These are phyloP conservation scores for Cirrhinus molitorella DNA, from an alignment of 2,797 vertebrate species.

Conservation along the genomic window DNA sequence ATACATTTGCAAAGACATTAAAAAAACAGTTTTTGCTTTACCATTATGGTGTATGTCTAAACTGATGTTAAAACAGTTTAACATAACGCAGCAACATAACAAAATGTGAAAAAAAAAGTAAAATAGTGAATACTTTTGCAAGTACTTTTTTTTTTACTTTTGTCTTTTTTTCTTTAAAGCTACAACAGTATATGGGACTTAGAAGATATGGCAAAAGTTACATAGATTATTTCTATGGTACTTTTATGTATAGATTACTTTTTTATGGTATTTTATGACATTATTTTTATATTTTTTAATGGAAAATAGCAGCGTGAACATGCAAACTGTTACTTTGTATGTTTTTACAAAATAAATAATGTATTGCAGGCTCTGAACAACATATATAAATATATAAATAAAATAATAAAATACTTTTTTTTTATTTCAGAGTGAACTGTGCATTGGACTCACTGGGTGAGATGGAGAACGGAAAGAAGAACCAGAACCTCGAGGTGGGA, in stretches of 20 bases:
- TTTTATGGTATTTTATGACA: not conserved
- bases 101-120: no score
- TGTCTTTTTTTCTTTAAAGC: not conserved
- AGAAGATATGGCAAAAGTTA: not conserved
- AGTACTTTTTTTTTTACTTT: no score
- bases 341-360: not conserved
- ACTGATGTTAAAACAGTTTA: no score
- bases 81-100: no score
- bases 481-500: conserved; percentile 71
- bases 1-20: no score
- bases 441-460: conserved; percentile 78
- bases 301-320: not conserved
- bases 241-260: not conserved
- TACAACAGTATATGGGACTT: not conserved
- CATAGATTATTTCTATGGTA: not conserved
- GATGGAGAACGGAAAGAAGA: conserved; percentile 58
- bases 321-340: not conserved
- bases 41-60: no score
- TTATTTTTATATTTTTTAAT: not conserved
- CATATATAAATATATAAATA: no score
- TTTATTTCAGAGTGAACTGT: not conserved
- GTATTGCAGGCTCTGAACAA: not conserved
- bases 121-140: no score
- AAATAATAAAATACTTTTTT: no score
- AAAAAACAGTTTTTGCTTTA: no score